Conservation (phyloP, 1,140 invertebrate genomes). For the Sitobion miscanthi region DNA sequence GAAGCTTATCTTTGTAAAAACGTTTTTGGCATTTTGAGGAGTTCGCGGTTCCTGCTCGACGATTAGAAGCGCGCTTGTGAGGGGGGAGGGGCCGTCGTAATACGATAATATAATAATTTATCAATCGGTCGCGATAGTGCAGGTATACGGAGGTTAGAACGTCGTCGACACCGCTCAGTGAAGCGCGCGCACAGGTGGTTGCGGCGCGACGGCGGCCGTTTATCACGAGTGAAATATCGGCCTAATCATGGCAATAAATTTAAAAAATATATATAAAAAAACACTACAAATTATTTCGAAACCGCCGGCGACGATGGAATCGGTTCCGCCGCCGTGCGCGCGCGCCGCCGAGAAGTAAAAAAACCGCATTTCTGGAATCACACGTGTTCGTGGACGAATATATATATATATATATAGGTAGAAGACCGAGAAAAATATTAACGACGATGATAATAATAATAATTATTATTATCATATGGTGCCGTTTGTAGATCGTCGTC, state of each 20-base stretch:
- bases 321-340: slow-evolving; percentile 12
- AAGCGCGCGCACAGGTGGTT: background rate
- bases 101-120: background rate
- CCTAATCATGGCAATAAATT: slow-evolving; percentile 2
- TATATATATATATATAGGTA: no score
- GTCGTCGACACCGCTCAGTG: background rate
- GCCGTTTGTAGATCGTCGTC: background rate
- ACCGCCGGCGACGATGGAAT: slow-evolving; percentile 19
- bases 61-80: no score
- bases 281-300: background rate
- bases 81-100: background rate
- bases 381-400: no score
- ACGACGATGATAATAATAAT: slow-evolving; percentile 9
- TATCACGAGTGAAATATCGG: background rate
- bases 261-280: background rate
- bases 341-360: background rate
- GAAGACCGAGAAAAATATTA: background rate
- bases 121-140: background rate
- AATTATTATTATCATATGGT: background rate
- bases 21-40: background rate
- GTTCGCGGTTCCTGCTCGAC: background rate
- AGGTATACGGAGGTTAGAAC: no score
- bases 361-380: slow-evolving; percentile 1
- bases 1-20: background rate
- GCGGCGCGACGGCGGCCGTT: background rate